Evolutionary conservation across 2,113 vertebrate species (phyloP), one percentile per base, ranked within the genome.

Genomic region (Anguilla japonica): DNA sequence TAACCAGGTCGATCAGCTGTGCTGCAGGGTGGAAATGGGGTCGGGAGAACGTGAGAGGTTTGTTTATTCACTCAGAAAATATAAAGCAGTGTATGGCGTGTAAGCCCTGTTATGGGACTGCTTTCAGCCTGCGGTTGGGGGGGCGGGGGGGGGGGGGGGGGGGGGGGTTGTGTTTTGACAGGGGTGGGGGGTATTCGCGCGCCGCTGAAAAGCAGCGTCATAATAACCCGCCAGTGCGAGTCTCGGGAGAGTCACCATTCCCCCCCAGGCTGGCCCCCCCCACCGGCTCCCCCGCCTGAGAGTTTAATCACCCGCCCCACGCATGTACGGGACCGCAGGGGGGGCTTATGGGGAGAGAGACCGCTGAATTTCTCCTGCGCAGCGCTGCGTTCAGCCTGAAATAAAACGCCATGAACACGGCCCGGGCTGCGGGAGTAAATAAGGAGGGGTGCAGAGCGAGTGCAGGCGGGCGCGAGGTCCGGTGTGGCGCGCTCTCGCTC

Each of bases 321-420:
- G 14, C 53, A 50, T 18, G 18, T 18, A 41, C 41, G 22, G 41
- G 40, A 18, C 18, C 8, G 34, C 41, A 82, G 7, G 41, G 50
- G 20, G 80, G 79, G 40, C 87, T 85, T 85, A 79, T 84, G 87
- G 67, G 87, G 40, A 67, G 56, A 60, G 63, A 20, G 29, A 34
- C 43, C 22, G 71, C 85, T 81, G 53, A 56, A 41, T 86, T 81
- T 86, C 50, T 60, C 7, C 41, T 43, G 29, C 34, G 26, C 56
- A n/a, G 79, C 56, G 20, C 5, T 41, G 22, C 57, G 22, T 87
- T 90, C 90, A 89, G 89, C 87, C 87, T 89, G 90, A 92, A 93
- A 92, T 91, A 89, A 92, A 92, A 89, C 22, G 40, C 90, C 90
- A 56, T 86, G 83, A 92, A 92, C 84, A 87, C 83, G 86, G 81